A percentile compares a stretch with the other conserved stretches of the same genome.
These are phyloP conservation scores for Dasypolia templi DNA, from an alignment of 2,888 invertebrate species.

Conservation along the genomic window DNA sequence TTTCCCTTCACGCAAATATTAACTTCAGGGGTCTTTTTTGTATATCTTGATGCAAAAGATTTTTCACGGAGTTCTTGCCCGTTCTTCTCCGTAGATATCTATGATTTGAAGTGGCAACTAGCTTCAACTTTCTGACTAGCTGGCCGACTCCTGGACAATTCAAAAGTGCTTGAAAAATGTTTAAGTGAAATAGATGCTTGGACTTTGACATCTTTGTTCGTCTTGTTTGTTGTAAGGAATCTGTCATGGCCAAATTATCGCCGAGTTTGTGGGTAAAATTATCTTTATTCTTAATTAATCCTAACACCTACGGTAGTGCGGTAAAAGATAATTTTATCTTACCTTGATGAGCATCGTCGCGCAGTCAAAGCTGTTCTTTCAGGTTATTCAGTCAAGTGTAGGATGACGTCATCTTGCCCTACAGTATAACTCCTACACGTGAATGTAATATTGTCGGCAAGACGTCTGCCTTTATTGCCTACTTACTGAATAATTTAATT, in stretches of 20 bases:
- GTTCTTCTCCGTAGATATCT: background rate
- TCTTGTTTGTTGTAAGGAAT: background rate
- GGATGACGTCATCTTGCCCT: slow-evolving; percentile 24
- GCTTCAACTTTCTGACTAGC: background rate
- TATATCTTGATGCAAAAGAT: background rate
- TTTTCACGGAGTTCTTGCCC: background rate
- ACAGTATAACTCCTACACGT: slow-evolving; percentile 5
- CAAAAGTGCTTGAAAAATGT: background rate
- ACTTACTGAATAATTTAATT: background rate
- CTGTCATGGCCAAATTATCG: too few relatives aligned
- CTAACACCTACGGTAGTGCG: background rate
- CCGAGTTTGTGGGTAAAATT: too few relatives aligned
- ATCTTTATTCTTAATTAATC: too few relatives aligned
- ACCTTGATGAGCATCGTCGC: background rate
- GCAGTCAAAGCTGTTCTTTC: slow-evolving; percentile 26
- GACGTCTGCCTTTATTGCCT: background rate
- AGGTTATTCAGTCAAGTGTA: slow-evolving; percentile 19
- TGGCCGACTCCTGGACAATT: background rate
- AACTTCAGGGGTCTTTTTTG: too few relatives aligned
- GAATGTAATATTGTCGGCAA: background rate
- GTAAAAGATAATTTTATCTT: background rate
- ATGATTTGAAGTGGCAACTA: background rate
- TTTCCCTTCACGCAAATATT: too few relatives aligned
- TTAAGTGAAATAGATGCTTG: background rate
- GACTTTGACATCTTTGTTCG: background rate